A percentile compares a stretch with the other conserved stretches of the same genome.
These are phyloP conservation scores for Montipora capricornis DNA, from an alignment of 64 coral and sea anemone genomes.

Conservation along the genomic window DNA sequence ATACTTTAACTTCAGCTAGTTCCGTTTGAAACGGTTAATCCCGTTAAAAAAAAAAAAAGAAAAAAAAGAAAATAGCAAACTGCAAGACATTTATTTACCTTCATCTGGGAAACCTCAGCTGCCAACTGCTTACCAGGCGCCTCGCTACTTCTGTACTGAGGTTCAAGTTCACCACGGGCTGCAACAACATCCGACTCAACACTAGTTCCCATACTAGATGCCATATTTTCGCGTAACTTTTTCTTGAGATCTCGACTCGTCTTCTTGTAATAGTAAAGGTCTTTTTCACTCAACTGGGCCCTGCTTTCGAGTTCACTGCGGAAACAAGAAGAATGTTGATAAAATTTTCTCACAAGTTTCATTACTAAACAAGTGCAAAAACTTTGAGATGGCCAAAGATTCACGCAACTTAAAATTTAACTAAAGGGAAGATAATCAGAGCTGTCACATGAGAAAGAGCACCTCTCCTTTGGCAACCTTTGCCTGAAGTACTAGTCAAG, in stretches of 20 bases:
- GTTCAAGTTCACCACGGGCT: conserved; percentile 32
- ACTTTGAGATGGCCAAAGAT: no score
- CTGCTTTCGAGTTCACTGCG: conserved; percentile 71
- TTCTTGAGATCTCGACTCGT: conserved; percentile 95
- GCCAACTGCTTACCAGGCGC: conserved; percentile 47
- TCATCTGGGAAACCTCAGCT: conserved; percentile 50
- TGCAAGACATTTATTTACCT: neutral
- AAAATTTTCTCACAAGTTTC: neutral
- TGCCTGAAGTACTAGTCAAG: no score
- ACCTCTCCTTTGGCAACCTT: neutral
- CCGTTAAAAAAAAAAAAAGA: no score
- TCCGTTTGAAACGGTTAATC: no score
- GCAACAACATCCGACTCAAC: conserved; percentile 36
- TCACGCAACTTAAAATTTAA: no score
- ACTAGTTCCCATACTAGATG: conserved; percentile 72
- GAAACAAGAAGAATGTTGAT: neutral
- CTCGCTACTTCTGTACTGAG: conserved; percentile 26
- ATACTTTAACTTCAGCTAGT: no score
- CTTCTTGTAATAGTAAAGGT: conserved; percentile 99
- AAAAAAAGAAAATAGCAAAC: neutral
- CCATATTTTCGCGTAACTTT: conserved; percentile 85
- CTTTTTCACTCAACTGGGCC: conserved; percentile 86
- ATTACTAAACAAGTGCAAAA: no score
- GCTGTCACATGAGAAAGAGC: neutral
- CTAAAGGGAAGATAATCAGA: no score